A percentile compares a stretch with the other conserved stretches of the same genome.
Evolutionary conservation across 2,888 invertebrate species (phyloP).

Genomic region (Nemotelus nigrinus): DNA sequence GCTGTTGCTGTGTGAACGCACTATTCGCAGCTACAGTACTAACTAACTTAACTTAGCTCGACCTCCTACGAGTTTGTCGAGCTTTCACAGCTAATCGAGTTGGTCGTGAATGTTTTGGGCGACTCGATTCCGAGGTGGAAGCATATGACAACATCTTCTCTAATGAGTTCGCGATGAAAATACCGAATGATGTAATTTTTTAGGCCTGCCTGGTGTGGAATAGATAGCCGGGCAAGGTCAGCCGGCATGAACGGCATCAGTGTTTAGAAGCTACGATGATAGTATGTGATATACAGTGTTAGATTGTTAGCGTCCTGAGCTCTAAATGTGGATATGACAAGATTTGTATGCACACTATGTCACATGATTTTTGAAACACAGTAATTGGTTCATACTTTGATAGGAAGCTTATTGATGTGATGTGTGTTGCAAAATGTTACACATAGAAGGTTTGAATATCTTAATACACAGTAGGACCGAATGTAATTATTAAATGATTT

Average conservation of each 20-base stretch:
- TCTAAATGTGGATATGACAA: no score
- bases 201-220: slow-evolving; percentile 3
- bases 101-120: not conserved
- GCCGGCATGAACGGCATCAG: slow-evolving; percentile 32
- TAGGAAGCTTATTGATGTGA: no score
- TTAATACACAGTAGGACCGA: no score
- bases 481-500: no score
- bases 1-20: not conserved
- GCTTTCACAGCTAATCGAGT: slow-evolving; percentile 26
- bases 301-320: no score
- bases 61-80: slow-evolving; percentile 22
- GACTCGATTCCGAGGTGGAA: not conserved
- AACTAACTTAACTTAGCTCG: not conserved
- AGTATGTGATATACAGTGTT: no score
- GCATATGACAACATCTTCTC: slow-evolving; percentile 39
- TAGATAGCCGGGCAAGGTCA: slow-evolving; percentile 26
- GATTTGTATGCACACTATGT: no score
- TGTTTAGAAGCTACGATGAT: no score
- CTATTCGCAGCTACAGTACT: not conserved
- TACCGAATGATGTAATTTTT: slow-evolving; percentile 40
- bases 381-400: no score
- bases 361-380: no score
- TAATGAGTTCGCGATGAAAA: slow-evolving; percentile 30
- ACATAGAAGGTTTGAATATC: no score
- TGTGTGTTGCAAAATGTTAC: no score